Conservation (phyloP, 2,888 invertebrate species). For the Euzophera pinguis region DNA sequence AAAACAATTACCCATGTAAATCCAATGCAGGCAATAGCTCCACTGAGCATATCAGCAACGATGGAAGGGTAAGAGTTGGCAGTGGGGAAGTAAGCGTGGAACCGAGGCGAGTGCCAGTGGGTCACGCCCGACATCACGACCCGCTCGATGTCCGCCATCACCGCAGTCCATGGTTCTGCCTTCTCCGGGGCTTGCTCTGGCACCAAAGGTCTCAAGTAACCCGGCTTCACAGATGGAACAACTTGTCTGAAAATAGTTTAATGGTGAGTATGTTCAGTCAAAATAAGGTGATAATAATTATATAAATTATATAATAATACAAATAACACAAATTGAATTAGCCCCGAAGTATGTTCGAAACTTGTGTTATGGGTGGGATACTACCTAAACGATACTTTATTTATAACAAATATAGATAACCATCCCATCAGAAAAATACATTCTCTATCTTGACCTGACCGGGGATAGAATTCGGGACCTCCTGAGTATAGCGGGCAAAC, state of each 20-base stretch:
- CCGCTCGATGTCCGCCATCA: slow-evolving; percentile 95
- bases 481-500: too few species aligned
- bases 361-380: too few species aligned
- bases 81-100: slow-evolving; percentile 97
- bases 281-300: too few species aligned
- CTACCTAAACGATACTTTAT: too few species aligned
- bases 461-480: too few species aligned
- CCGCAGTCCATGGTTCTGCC: slow-evolving; percentile 93
- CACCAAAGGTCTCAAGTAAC: slow-evolving; percentile 92
- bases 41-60: slow-evolving; percentile 96
- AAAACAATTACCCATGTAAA: slow-evolving; percentile 91
- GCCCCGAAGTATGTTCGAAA: too few species aligned
- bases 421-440: too few species aligned
- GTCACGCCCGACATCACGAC: slow-evolving; percentile 99
- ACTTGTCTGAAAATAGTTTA: slow-evolving; percentile 82
- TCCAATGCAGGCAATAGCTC: slow-evolving; percentile 96
- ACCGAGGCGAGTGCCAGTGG: slow-evolving; percentile 97
- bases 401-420: too few species aligned
- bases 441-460: too few species aligned
- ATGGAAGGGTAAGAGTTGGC: slow-evolving; percentile 96
- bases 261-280: not conserved
- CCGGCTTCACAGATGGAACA: slow-evolving; percentile 94
- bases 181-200: slow-evolving; percentile 91
- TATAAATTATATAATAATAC: too few species aligned
- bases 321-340: too few species aligned